Conservation (phyloP, 2,797 vertebrate genomes). For the Zalophus californianus region DNA sequence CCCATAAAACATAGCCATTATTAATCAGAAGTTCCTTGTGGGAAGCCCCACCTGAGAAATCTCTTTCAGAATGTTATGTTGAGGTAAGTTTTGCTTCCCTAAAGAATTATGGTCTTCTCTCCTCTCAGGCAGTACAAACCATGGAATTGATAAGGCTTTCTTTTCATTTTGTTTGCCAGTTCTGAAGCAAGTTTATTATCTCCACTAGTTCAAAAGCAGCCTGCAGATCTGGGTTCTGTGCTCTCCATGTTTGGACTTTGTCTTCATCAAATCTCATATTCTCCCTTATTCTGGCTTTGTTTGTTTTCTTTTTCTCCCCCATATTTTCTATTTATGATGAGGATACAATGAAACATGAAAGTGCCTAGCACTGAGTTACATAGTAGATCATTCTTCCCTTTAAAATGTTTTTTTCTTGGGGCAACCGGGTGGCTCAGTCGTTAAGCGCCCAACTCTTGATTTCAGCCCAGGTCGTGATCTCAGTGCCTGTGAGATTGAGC, state of each 20-base stretch:
- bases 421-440: not conserved
- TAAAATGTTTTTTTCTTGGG: not conserved
- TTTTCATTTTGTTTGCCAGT: not conserved
- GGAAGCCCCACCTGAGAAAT: not conserved
- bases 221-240: not conserved
- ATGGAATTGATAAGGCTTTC: rapidly evolving
- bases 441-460: not conserved
- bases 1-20: not conserved
- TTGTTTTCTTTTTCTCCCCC: not conserved
- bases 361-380: not conserved
- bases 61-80: not conserved
- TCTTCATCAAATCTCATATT: not conserved
- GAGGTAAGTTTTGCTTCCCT: not conserved
- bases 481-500: not conserved
- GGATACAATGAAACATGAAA: not conserved
- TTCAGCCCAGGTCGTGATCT: not conserved
- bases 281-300: not conserved
- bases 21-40: not conserved
- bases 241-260: not conserved
- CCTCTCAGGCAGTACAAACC: not conserved
- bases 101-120: rapidly evolving
- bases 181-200: not conserved
- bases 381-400: not conserved
- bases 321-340: not conserved
- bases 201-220: not conserved